Evolutionary conservation across 1,140 invertebrate genomes (phyloP).

Genomic region (Hirudo medicinalis): DNA sequence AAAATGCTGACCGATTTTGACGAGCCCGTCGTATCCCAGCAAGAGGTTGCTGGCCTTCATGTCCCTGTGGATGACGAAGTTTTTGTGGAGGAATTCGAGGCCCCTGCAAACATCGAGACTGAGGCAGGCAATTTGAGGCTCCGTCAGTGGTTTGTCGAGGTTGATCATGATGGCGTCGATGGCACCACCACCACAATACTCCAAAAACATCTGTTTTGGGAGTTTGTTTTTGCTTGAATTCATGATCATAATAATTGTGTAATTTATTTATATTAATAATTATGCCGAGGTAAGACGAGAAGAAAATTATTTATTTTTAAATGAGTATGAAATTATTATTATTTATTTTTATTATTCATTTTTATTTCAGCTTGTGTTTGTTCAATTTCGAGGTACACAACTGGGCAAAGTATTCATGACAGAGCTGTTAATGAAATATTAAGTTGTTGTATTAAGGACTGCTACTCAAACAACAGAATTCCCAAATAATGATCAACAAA

Average conservation of each 20-base stretch:
- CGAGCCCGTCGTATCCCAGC: constrained; percentile 79
- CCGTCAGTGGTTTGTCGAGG: constrained; percentile 83
- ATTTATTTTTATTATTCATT: too few relatives aligned
- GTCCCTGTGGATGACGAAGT: constrained; percentile 84
- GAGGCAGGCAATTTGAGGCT: constrained; percentile 85
- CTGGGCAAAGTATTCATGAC: too few relatives aligned
- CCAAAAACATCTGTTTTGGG: constrained; percentile 35
- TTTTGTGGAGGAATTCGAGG: constrained; percentile 68
- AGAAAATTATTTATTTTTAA: too few relatives aligned
- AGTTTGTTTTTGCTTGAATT: not conserved
- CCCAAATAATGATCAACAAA: too few relatives aligned
- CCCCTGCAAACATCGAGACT: constrained; percentile 45
- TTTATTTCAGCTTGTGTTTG: too few relatives aligned
- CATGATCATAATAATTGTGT: not conserved
- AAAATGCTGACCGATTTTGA: constrained; percentile 68
- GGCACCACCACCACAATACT: constrained; percentile 96
- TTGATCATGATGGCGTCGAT: constrained; percentile 96
- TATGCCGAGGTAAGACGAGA: too few relatives aligned
- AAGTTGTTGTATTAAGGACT: too few relatives aligned
- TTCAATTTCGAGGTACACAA: too few relatives aligned
- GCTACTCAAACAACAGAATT: too few relatives aligned
- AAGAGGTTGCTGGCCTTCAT: constrained; percentile 96
- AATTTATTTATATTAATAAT: too few relatives aligned
- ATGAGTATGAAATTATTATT: too few relatives aligned
- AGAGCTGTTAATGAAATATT: too few relatives aligned